These are phyloP conservation scores for Hofmannophila pseudospretella DNA, from an alignment of 2,888 invertebrate species.

Conservation along the genomic window DNA sequence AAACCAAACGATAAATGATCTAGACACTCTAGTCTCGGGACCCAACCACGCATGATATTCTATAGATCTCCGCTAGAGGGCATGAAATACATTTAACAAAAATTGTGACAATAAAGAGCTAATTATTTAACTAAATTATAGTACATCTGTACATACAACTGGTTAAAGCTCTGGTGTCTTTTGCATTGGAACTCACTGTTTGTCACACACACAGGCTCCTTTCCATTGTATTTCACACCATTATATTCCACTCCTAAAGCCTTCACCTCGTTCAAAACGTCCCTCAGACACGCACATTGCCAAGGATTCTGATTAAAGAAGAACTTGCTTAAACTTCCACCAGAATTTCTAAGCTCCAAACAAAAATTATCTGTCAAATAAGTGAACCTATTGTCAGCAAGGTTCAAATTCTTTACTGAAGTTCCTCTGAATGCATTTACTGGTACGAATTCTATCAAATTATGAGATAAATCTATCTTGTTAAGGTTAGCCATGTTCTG, in stretches of 20 bases:
- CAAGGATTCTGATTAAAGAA: constrained; percentile 62
- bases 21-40: no score
- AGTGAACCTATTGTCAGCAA: constrained; percentile 50
- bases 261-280: constrained; percentile 50
- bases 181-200: constrained; percentile 41
- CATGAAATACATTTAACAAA: no score
- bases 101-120: no score
- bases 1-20: no score
- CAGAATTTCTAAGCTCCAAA: constrained; percentile 49
- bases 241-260: constrained; percentile 43
- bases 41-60: no score
- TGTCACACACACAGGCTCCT: constrained; percentile 48
- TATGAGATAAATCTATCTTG: constrained; percentile 48
- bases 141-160: constrained; percentile 37
- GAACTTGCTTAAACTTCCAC: constrained; percentile 44
- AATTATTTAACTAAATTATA: constrained; percentile 21
- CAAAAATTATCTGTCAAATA: constrained; percentile 57
- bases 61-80: no score
- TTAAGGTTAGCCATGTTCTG: constrained; percentile 34
- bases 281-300: constrained; percentile 57
- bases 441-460: constrained; percentile 43
- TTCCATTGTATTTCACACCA: constrained; percentile 39
- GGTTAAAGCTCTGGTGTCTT: constrained; percentile 40
- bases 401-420: constrained; percentile 45
- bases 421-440: constrained; percentile 48